Base-by-base conservation (phyloP, 2,797 vertebrate genomes). In the Meriones psammophilus region DNA sequence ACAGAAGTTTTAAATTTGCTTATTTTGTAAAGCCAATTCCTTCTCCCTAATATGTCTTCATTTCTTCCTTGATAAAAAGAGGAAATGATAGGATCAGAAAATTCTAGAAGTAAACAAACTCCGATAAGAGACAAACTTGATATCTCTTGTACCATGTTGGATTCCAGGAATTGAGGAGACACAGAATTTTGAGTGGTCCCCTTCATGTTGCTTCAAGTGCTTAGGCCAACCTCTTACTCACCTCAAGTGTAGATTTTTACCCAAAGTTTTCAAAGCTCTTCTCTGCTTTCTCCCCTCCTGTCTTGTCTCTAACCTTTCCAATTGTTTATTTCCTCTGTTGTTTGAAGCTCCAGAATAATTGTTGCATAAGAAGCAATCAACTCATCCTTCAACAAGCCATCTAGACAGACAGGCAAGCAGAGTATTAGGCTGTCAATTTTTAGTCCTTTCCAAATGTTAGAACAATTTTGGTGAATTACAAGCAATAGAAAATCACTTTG, bases 401-500 rank as follows among this genome's bases (percentile, higher is more conserved):
- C 80, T 94, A 98, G 98, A 98, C 88, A 98, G 97, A 68, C 96
- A 95, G 97, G 97, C 96, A 60, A 97, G 92, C 71, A 64, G 90
- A 86, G 50, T 97, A 98, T 98, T 98, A 98, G 97, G 95, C 97
- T 98, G 98, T 98, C 98, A 98, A 96, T 98, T 98, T 98, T 93
- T 5, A 0, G 97, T 96, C 96, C 97, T 97, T 98, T 97, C 62
- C 81, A 98, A 98, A 98, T 98, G 98, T 98, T 98, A 98, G 97
- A 98, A 98, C 98, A 98, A 98, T 98, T 98, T 95, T 95, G 97
- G 97, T 96, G 98, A 98, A 98, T 98, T 98, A 98, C 97, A 98
- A 98, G 98, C 98, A 98, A 98, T 98, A 98, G 98, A 98, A 98
- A 98, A 98, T 98, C 98, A 98, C 97, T 98, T 97, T 97, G 98